Percentiles rank a stretch among this genome's conserved stretches.
These are phyloP conservation scores for Diplolepis rosae DNA, from an alignment of 2,888 invertebrate genomes.

Conservation along the genomic window DNA sequence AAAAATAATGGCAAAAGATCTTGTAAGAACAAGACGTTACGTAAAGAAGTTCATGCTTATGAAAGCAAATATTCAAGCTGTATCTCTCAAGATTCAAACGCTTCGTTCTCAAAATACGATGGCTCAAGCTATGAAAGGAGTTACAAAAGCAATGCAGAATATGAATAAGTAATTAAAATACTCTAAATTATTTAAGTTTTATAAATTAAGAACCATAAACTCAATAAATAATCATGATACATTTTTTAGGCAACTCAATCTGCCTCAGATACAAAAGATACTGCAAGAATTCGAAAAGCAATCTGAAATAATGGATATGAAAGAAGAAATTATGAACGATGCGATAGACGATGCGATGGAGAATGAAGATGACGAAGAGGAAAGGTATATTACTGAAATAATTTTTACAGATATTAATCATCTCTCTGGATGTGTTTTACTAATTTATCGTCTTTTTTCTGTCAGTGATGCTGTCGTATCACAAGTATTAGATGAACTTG, in stretches of 20 bases:
- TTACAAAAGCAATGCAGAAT: constrained; percentile 97
- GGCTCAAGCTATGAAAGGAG: constrained; percentile 99
- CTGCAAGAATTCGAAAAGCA: constrained; percentile 99
- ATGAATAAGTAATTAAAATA: constrained; percentile 84
- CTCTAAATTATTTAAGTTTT: constrained; percentile 18
- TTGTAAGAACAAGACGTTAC: constrained; percentile 95
- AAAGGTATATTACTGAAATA: constrained; percentile 79
- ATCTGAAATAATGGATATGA: constrained; percentile 99
- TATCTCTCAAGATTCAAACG: constrained; percentile 97
- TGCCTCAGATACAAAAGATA: constrained; percentile 99
- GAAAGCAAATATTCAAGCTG: constrained; percentile 99
- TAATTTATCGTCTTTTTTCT: constrained; percentile 46
- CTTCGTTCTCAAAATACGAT: constrained; percentile 98
- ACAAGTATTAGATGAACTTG: constrained; percentile 97
- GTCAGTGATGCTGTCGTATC: constrained; percentile 93
- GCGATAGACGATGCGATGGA: constrained; percentile 99
- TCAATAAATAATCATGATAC: neutral
- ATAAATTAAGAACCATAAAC: constrained; percentile 7
- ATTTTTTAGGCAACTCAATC: constrained; percentile 85
- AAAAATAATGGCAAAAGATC: constrained; percentile 99
- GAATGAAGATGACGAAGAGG: constrained; percentile 98
- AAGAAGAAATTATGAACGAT: constrained; percentile 99
- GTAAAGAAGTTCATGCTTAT: constrained; percentile 99
- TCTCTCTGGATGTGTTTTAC: neutral
- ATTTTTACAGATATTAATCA: neutral